A percentile compares a stretch with the other conserved stretches of the same genome.
phyloP scores from a whole-genome alignment of 2,888 invertebrate species.

The Apantesis nais region DNA sequence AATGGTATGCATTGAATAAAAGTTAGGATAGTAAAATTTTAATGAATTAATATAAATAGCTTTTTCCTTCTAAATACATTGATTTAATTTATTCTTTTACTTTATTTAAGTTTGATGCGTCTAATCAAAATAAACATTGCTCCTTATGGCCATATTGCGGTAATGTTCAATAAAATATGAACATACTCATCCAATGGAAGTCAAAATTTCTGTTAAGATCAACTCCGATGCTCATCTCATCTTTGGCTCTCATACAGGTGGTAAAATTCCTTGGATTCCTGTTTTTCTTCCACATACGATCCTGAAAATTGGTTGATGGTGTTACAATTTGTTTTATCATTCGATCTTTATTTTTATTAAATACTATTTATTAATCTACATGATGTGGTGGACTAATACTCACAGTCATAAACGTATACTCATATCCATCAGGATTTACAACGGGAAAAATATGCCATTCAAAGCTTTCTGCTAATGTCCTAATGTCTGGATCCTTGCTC shows the following conservation, averaged over 20 bases:
- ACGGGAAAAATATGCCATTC: conserved; percentile 92
- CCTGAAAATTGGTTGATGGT: conserved; percentile 69
- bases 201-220: conserved; percentile 77
- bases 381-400: conserved; percentile 55
- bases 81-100: too few relatives aligned
- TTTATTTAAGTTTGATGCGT: too few relatives aligned
- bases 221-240: conserved; percentile 74
- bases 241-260: conserved; percentile 50
- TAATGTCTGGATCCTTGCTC: conserved; percentile 81
- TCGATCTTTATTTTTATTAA: too few relatives aligned
- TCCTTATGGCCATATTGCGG: too few relatives aligned
- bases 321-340: too few relatives aligned
- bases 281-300: conserved; percentile 90
- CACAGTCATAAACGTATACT: conserved; percentile 87
- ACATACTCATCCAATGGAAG: conserved; percentile 70
- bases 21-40: too few relatives aligned
- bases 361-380: too few relatives aligned
- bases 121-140: too few relatives aligned
- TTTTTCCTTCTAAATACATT: too few relatives aligned
- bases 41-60: too few relatives aligned
- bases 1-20: too few relatives aligned
- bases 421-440: conserved; percentile 91
- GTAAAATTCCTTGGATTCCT: conserved; percentile 57
- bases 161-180: conserved; percentile 23
- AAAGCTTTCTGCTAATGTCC: conserved; percentile 86